A percentile compares a stretch with the other conserved stretches of the same genome.
phyloP scores from a whole-genome alignment of 2,113 vertebrate species.

The Pachypanchax playfairii region DNA sequence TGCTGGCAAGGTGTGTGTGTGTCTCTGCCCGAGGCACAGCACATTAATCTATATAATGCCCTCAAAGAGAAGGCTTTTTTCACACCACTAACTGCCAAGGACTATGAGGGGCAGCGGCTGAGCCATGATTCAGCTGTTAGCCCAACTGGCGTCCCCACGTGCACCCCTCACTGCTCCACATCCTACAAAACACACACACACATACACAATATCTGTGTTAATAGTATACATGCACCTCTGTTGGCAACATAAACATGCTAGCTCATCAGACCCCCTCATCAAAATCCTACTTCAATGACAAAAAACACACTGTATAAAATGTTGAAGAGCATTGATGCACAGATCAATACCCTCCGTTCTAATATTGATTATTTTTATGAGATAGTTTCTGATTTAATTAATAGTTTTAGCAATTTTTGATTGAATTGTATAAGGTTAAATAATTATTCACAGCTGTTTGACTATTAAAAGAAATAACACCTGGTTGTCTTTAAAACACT shows the following conservation, averaged over 20 bases:
- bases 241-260: slow-evolving; percentile 7
- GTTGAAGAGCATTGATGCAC: not conserved
- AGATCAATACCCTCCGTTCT: not conserved
- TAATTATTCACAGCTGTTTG: not conserved
- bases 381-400: not conserved
- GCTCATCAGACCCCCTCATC: slow-evolving; percentile 27
- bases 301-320: not conserved
- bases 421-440: not conserved
- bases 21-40: slow-evolving; percentile 75
- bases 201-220: slow-evolving; percentile 43
- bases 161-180: slow-evolving; percentile 3
- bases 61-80: slow-evolving; percentile 82
- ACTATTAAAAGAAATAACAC: not conserved
- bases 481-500: too few species aligned
- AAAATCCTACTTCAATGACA: not conserved
- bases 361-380: not conserved
- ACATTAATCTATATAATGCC: slow-evolving; percentile 86
- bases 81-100: slow-evolving; percentile 81
- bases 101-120: slow-evolving; percentile 77
- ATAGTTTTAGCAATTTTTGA: not conserved
- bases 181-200: slow-evolving; percentile 25
- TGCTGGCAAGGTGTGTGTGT: slow-evolving; percentile 68
- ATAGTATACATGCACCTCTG: slow-evolving; percentile 31
- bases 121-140: slow-evolving; percentile 81
- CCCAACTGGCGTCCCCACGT: slow-evolving; percentile 72